A percentile compares a stretch with the other conserved stretches of the same genome.
Evolutionary conservation across 1,140 invertebrate species (phyloP).

Genomic region (Drosophila yakuba): DNA sequence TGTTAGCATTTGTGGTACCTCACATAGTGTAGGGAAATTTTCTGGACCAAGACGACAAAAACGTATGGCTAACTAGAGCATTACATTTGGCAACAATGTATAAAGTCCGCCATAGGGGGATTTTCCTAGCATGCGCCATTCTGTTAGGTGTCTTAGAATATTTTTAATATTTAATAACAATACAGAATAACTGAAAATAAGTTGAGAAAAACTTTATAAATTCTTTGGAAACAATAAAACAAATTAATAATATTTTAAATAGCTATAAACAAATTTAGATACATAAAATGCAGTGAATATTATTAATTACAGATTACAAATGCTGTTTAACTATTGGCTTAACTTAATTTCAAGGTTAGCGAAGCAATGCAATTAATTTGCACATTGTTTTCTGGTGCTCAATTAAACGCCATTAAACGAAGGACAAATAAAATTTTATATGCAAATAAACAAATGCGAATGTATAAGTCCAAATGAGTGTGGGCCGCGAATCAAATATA

Average conservation of each 20-base stretch:
- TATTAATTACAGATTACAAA: not conserved
- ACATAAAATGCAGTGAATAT: too few relatives aligned
- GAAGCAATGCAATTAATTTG: conserved; percentile 2
- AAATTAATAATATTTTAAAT: too few relatives aligned
- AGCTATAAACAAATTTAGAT: too few relatives aligned
- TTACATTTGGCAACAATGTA: not conserved
- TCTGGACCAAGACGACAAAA: not conserved
- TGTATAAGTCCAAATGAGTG: conserved; percentile 5
- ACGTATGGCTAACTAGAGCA: not conserved
- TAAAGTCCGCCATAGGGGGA: conserved; percentile 34
- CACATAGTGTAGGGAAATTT: not conserved
- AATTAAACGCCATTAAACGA: conserved; percentile 54
- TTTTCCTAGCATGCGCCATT: not conserved
- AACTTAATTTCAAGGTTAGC: not conserved
- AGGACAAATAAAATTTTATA: conserved; percentile 17
- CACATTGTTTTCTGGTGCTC: conserved; percentile 25
- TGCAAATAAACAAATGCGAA: conserved; percentile 11
- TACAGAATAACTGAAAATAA: too few relatives aligned
- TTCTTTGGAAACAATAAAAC: too few relatives aligned
- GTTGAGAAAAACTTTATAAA: too few relatives aligned
- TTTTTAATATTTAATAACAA: too few relatives aligned
- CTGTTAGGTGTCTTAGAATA: not conserved
- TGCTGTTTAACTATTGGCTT: not conserved
- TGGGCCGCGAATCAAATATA: conserved; percentile 48
- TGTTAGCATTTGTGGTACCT: too few relatives aligned